Base-by-base conservation (phyloP, 2,888 invertebrate genomes). In the Drosophila melanosoma region DNA sequence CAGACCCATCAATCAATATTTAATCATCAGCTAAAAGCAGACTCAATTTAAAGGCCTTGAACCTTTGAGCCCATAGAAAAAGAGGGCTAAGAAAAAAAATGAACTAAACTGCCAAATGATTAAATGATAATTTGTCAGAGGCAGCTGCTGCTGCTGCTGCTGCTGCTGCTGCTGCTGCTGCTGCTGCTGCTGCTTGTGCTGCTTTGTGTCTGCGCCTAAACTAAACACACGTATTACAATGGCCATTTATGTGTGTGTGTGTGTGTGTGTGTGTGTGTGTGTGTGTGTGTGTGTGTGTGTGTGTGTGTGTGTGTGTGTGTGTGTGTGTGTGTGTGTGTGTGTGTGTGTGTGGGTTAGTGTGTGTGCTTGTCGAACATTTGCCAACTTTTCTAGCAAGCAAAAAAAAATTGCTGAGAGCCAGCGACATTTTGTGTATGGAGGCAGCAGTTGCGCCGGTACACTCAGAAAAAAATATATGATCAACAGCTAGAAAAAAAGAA, bases 51-150 rank as follows among this genome's bases (percentile, higher is more conserved):
- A 58, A 42, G 52, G 49, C 81, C 78, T 81, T 78, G 78, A 78
- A 78, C 78, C 68, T 76, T 81, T 42, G 5, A 8, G 45, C 23
- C 23, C 23, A 23, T 45, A 8, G 4, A 23, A 23, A 15, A 45
- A 23, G 45, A 15, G 45, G 23, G 20, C 45, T 23, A 42, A 15
- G 48, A 52, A 32, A 11, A 40, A 40, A 36, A 53, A 40, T 58
- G 15, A 42, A 57, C 66, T 63, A 80, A 80, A 69, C 71, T 76
- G 75, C 54, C 59, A 75, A 76, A 78, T 86, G 86, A 87, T 87
- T 86, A 81, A 87, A 87, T 81, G 87, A 87, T 80, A 79, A 86
- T 84, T 87, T 87, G 86, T 86, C 86, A 86, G 67, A 53, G 75
- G 76, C 86, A 87, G 74, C 74, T 80, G 67, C 64, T 68, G 67